A percentile compares a stretch with the other conserved stretches of the same genome.
These are phyloP conservation scores for Papilio aristodemus DNA, from an alignment of 1,140 invertebrate species.

Conservation along the genomic window DNA sequence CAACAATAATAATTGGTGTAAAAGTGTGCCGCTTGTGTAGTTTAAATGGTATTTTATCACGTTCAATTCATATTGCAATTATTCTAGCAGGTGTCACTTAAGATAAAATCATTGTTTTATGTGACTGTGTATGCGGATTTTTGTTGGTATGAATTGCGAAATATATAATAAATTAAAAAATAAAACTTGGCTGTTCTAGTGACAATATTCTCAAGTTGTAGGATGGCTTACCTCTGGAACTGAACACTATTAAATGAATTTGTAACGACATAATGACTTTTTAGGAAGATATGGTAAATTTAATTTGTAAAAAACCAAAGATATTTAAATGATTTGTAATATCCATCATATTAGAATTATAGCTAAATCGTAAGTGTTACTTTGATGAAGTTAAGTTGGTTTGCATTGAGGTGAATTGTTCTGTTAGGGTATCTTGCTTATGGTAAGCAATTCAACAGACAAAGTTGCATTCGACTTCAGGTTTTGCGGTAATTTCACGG, in stretches of 20 bases:
- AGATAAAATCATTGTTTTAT: conserved; percentile 4
- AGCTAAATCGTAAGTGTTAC: background rate
- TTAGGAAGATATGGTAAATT: too few species aligned
- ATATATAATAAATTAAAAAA: background rate
- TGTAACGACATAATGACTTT: too few species aligned
- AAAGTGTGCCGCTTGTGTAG: background rate
- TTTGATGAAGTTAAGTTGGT: too few species aligned
- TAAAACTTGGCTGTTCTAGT: background rate
- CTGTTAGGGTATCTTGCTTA: background rate
- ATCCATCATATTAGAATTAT: too few species aligned
- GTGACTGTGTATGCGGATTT: background rate
- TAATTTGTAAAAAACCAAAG: too few species aligned
- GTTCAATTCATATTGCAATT: background rate
- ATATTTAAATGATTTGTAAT: too few species aligned
- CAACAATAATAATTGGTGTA: background rate
- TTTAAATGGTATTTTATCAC: conserved; percentile 1
- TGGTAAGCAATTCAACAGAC: conserved; percentile 40
- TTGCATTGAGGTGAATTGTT: background rate
- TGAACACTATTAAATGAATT: background rate
- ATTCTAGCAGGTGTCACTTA: background rate
- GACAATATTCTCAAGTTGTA: background rate
- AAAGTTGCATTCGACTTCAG: conserved; percentile 57
- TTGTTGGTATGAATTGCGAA: background rate
- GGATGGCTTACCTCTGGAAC: background rate
- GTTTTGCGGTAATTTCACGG: conserved; percentile 77